These are phyloP conservation scores for Alcedo atthis DNA, from an alignment of 2,797 vertebrate genomes.

Conservation along the genomic window DNA sequence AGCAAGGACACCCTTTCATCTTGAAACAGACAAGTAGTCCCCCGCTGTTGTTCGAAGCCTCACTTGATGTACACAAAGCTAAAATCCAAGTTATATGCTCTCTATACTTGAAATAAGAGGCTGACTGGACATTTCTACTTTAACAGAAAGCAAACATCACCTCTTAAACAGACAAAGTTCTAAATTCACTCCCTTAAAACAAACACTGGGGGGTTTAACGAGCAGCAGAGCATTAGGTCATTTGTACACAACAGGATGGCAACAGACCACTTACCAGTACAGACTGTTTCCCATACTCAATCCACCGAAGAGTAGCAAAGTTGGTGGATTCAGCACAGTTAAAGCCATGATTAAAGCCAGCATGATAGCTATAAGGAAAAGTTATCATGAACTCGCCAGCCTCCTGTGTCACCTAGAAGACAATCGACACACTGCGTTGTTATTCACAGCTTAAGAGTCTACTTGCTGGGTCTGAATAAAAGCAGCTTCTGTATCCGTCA, in stretches of 20 bases:
- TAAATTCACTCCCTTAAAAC: not conserved
- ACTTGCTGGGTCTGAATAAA: not conserved
- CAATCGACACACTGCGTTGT: not conserved
- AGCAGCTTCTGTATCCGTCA: not conserved
- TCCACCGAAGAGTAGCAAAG: constrained; percentile 96
- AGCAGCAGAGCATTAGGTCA: not conserved
- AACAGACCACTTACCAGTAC: constrained; percentile 83
- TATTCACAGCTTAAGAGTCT: not conserved
- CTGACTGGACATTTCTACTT: not conserved
- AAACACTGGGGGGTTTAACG: not conserved
- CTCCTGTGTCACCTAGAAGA: constrained; percentile 91
- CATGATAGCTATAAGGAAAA: constrained; percentile 95
- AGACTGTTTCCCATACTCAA: constrained; percentile 96
- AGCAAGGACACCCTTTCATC: not conserved
- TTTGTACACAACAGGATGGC: not conserved
- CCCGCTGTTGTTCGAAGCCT: not conserved
- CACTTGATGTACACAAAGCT: not conserved
- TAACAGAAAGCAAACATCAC: not conserved
- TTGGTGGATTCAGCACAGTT: constrained; percentile 98
- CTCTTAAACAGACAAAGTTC: not conserved
- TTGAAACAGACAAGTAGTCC: not conserved
- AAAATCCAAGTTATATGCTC: not conserved
- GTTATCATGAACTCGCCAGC: constrained; percentile 96
- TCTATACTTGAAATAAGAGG: not conserved
- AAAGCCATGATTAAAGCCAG: constrained; percentile 98